Evolutionary conservation across 2,797 vertebrate genomes (phyloP).

Genomic region (Megaceryle alcyon): DNA sequence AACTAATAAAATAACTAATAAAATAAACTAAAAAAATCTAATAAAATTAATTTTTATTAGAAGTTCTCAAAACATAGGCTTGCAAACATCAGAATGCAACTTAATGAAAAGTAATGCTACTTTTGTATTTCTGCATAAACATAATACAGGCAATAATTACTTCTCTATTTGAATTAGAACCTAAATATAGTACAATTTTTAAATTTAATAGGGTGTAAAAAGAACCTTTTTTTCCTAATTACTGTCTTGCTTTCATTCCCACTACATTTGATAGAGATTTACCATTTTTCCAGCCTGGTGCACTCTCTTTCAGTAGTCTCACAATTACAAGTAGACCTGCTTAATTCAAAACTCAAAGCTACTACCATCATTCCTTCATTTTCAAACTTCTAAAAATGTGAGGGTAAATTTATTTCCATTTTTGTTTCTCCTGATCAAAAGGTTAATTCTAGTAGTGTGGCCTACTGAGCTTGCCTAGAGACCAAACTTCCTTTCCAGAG

Average conservation of each 20-base stretch:
- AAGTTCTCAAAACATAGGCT: not conserved
- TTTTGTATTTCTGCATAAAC: not conserved
- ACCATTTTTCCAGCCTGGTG: not conserved
- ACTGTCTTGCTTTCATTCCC: not conserved
- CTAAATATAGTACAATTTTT: not conserved
- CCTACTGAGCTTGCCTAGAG: not conserved
- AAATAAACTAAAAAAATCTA: too few species aligned
- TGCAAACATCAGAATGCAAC: not conserved
- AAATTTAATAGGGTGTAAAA: not conserved
- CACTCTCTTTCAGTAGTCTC: not conserved
- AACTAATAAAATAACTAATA: not conserved
- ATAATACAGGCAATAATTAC: not conserved
- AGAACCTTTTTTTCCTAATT: not conserved
- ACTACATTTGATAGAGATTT: not conserved
- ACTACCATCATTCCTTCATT: not conserved
- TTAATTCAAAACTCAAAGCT: not conserved
- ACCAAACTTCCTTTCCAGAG: not conserved
- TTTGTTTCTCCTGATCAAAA: not conserved
- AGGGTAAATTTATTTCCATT: not conserved
- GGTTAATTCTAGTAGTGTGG: not conserved
- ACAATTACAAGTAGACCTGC: not conserved
- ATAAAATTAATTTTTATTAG: not conserved
- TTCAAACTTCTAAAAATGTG: not conserved
- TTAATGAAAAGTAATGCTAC: not conserved
- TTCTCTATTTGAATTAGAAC: not conserved